Conservation (phyloP, 1,140 invertebrate genomes). For the Oreohelix idahoensis region DNA sequence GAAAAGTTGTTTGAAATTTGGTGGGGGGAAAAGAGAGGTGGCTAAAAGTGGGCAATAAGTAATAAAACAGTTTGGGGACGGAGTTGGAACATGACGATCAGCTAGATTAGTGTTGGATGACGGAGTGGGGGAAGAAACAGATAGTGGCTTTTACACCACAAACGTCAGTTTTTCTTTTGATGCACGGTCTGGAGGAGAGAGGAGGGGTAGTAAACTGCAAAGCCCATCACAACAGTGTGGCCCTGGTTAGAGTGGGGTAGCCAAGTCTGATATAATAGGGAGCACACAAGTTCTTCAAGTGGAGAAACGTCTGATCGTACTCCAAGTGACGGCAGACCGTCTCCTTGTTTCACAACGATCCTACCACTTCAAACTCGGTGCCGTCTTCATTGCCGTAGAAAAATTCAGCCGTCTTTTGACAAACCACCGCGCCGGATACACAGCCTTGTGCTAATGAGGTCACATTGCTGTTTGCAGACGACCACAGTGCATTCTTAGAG, state of each 20-base stretch:
- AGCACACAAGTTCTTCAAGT: not conserved
- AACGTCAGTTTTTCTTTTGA: not conserved
- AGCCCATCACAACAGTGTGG: not conserved
- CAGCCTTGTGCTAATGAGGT: too few relatives aligned
- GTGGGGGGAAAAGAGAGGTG: conserved; percentile 2
- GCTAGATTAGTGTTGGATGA: not conserved
- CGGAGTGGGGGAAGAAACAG: not conserved
- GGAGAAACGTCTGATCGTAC: not conserved
- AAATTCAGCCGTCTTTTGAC: too few relatives aligned
- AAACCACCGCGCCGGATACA: too few relatives aligned
- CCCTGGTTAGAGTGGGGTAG: not conserved
- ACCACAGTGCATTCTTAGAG: too few relatives aligned
- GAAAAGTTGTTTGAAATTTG: not conserved
- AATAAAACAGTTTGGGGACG: not conserved
- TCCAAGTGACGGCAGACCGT: not conserved
- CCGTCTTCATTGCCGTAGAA: too few relatives aligned
- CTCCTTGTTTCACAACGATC: too few relatives aligned
- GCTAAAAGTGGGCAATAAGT: not conserved
- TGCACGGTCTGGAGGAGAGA: not conserved
- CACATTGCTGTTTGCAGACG: too few relatives aligned
- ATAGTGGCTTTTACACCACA: not conserved
- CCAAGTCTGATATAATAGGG: not conserved
- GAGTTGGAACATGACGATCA: not conserved
- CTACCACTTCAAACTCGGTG: too few relatives aligned
- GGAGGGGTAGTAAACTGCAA: not conserved